phyloP scores from a whole-genome alignment of 2,888 invertebrate species.

The Philopedon plagiatum region DNA sequence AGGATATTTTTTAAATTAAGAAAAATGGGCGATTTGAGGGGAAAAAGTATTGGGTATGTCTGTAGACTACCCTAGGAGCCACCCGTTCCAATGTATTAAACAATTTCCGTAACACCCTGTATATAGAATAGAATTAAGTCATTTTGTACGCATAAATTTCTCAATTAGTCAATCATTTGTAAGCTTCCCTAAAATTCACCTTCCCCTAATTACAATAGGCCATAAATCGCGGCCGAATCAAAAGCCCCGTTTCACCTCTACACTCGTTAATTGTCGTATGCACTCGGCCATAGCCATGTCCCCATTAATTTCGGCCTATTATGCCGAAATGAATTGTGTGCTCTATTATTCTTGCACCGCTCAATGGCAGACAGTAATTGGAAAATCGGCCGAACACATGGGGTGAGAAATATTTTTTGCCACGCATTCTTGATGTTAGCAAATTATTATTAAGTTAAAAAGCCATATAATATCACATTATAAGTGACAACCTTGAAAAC shows the following conservation, averaged over 20 bases:
- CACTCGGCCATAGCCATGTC: conserved; percentile 45
- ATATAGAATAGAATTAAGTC: too few relatives aligned
- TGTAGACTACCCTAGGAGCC: too few relatives aligned
- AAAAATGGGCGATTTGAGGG: too few relatives aligned
- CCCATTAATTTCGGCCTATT: conserved; percentile 48
- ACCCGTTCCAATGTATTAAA: too few relatives aligned
- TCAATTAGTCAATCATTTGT: conserved; percentile 26
- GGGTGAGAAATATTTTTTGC: neutral
- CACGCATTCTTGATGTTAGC: too few relatives aligned
- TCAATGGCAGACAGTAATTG: conserved; percentile 48
- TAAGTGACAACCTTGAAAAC: too few relatives aligned
- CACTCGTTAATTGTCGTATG: conserved; percentile 47
- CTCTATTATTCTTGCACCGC: conserved; percentile 44
- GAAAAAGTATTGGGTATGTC: too few relatives aligned
- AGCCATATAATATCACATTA: too few relatives aligned
- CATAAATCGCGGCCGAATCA: conserved; percentile 42
- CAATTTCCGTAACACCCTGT: too few relatives aligned
- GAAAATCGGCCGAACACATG: conserved; percentile 34
- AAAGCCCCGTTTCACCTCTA: conserved; percentile 43
- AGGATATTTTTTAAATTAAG: too few relatives aligned
- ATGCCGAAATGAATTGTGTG: conserved; percentile 45
- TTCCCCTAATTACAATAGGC: conserved; percentile 41
- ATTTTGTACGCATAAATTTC: neutral
- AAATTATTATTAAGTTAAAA: too few relatives aligned
- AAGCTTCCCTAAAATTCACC: conserved; percentile 34